These are phyloP conservation scores for Cheiracanthium punctorium DNA, from an alignment of 2,888 invertebrate genomes.

Conservation along the genomic window DNA sequence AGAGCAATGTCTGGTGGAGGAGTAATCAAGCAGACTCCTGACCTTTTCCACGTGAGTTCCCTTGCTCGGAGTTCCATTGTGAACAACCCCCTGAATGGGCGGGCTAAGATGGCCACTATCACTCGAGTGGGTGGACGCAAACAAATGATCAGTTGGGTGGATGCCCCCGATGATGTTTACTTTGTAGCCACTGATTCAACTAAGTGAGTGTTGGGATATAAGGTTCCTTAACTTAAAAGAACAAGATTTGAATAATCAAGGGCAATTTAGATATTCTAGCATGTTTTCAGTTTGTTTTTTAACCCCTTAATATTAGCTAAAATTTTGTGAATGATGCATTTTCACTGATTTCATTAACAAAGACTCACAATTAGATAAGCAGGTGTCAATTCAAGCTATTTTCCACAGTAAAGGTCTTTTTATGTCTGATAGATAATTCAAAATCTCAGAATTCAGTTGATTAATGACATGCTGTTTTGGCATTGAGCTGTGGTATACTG, in stretches of 20 bases:
- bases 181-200: constrained; percentile 92
- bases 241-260: constrained; percentile 26
- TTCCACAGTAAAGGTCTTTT: too few species aligned
- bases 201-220: constrained; percentile 82
- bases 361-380: too few species aligned
- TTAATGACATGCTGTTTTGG: too few species aligned
- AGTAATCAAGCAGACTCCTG: constrained; percentile 58
- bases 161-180: constrained; percentile 97
- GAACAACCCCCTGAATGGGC: constrained; percentile 81
- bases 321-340: background rate
- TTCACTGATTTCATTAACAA: background rate
- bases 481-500: too few species aligned
- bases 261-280: constrained; percentile 69
- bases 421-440: too few species aligned
- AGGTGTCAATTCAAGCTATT: too few species aligned
- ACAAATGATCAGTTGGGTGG: constrained; percentile 98
- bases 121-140: constrained; percentile 84
- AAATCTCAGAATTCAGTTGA: too few species aligned
- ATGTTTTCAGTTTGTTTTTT: constrained; percentile 55
- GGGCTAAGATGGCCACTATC: constrained; percentile 87
- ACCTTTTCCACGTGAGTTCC: constrained; percentile 65
- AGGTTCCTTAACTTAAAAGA: constrained; percentile 8
- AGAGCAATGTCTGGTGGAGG: constrained; percentile 53
- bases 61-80: constrained; percentile 62
- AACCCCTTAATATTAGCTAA: constrained; percentile 35